These are phyloP conservation scores for Mohoua ochrocephala DNA, from an alignment of 2,113 vertebrate genomes.

Conservation along the genomic window DNA sequence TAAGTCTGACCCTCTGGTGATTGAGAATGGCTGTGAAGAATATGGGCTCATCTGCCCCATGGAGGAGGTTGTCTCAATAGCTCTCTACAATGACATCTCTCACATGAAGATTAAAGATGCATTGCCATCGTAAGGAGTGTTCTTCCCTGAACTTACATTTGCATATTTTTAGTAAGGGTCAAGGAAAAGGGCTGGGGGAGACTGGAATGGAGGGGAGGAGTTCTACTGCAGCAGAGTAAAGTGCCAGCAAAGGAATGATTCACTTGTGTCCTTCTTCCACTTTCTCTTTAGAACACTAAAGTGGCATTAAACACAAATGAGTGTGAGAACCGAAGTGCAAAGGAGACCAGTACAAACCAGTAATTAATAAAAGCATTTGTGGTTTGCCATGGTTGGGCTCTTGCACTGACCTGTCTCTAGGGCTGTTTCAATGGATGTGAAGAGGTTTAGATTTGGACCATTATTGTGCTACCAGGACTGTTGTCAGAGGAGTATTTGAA, in stretches of 20 bases:
- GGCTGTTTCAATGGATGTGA: neutral
- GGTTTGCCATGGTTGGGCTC: neutral
- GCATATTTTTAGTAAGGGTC: neutral
- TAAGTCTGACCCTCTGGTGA: constrained; percentile 96
- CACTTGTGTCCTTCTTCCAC: neutral
- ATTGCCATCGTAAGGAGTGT: constrained; percentile 90
- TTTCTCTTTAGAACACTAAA: neutral
- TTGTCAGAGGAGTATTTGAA: neutral
- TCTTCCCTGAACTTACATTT: neutral
- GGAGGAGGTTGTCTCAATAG: constrained; percentile 94
- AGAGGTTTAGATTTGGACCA: neutral
- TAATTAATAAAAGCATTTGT: neutral
- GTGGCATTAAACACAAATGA: neutral
- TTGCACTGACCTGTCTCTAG: neutral
- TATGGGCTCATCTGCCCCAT: constrained; percentile 97
- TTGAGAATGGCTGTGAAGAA: constrained; percentile 97
- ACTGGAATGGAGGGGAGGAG: neutral
- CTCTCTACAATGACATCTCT: constrained; percentile 93
- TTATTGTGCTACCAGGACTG: neutral
- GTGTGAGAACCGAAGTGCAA: neutral
- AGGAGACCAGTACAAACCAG: neutral
- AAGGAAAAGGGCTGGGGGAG: neutral
- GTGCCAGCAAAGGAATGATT: neutral
- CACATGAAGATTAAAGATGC: constrained; percentile 98
- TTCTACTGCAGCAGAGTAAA: neutral